Evolutionary conservation across 2,113 vertebrate species (phyloP).

Genomic region (Okapia johnstoni): DNA sequence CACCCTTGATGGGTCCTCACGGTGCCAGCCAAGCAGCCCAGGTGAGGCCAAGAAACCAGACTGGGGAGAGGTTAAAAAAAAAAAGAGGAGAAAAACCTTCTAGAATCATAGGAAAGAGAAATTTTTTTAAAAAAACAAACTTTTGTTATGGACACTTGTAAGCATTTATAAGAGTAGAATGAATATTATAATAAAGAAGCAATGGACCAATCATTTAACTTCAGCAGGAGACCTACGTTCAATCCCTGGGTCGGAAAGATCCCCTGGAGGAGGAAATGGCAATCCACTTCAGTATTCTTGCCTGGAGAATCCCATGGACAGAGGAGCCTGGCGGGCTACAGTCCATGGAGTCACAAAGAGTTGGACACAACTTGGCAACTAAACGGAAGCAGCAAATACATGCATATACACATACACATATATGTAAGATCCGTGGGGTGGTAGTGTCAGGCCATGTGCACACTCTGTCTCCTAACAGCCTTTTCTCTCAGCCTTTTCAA

Average conservation of each 20-base stretch:
- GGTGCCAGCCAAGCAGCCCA: background rate
- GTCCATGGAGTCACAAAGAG: background rate
- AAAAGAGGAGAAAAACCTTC: background rate
- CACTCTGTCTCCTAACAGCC: background rate
- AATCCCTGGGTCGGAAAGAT: background rate
- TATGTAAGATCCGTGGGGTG: background rate
- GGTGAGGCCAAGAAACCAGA: background rate
- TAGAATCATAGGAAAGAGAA: background rate
- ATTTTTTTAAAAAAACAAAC: background rate
- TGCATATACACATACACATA: background rate
- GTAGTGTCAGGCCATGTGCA: fast-evolving
- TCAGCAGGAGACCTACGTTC: background rate
- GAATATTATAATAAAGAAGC: background rate
- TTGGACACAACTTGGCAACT: background rate
- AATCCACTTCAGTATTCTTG: background rate
- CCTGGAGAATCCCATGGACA: background rate
- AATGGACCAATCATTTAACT: background rate
- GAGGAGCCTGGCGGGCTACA: fast-evolving
- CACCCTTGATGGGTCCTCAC: fast-evolving
- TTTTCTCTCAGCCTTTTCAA: background rate
- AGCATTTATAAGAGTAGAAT: background rate
- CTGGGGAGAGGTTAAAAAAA: background rate
- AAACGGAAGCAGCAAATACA: background rate
- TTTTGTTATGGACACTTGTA: background rate
- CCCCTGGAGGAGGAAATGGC: background rate